Evolutionary conservation across 2,888 invertebrate genomes (phyloP), one percentile per base, ranked within the genome.

Genomic region (Lepidonotus clava): DNA sequence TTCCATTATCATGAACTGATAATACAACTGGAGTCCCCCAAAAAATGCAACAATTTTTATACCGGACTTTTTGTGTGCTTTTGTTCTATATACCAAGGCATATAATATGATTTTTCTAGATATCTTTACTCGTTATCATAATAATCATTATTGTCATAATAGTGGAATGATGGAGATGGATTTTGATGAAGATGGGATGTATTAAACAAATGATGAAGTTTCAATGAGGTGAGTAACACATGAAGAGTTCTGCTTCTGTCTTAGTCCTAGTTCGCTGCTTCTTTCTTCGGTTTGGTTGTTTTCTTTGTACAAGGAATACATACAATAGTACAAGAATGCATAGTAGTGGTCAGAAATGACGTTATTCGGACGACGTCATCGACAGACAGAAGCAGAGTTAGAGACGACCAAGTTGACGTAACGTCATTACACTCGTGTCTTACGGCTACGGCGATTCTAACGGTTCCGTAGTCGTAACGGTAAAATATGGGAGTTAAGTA

Each of bases 11-110:
- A 46, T 11, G 8, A 11, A 18, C 24, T 32, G n/a, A 8, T 56
- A 56, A 21, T 11, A 56, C 56, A 61, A 61, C 61, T 61, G 21
- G 28, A 61, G 2, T 8, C 2, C 61, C 24, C 11, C 24, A 28
- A 24, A 61, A 56, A 61, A 61, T 61, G 61, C 61, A 61, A 61
- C 61, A 61, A 61, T 61, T 28, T 28, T 61, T n/a, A 61, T 24
- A 24, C 24, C n/a, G 61, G 24, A 61, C 21, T 61, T 5, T 53
- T 24, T 61, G n/a, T n/a, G n/a, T n/a, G n/a, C n/a, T n/a, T n/a
- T n/a, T n/a, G n/a, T n/a, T n/a, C 21, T 18, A 61, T 28, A 61
- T 61, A 61, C 61, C 61, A 61, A 61, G 61, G 61, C 61, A 4
- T 61, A 61, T 61, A n/a, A n/a, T n/a, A 61, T 24, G 28, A 61